phyloP scores from a whole-genome alignment of 2,113 vertebrate species.

The Cheirogaleus medius region DNA sequence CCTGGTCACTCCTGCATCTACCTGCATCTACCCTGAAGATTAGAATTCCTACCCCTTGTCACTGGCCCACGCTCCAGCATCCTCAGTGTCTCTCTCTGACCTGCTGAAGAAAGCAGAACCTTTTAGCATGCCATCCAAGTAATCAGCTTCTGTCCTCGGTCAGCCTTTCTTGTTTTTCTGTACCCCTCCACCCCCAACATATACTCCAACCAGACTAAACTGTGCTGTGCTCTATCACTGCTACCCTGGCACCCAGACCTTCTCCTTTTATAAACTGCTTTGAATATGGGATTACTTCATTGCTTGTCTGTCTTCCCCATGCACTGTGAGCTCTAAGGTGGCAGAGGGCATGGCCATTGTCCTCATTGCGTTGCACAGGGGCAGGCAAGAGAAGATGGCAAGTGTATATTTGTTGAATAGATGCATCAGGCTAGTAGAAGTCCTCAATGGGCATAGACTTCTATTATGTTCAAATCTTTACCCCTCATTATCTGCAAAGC shows the following conservation, averaged over 20 bases:
- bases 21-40: background rate
- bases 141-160: background rate
- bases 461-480: background rate
- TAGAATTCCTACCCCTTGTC: background rate
- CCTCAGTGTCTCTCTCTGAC: background rate
- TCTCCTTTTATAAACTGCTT: constrained; percentile 12
- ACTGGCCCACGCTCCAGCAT: background rate
- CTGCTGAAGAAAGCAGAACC: background rate
- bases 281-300: background rate
- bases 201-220: background rate
- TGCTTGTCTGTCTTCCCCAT: background rate
- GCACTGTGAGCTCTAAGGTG: background rate
- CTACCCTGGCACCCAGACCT: background rate
- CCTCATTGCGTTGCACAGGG: background rate
- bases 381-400: background rate
- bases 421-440: background rate
- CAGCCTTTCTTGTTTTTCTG: background rate
- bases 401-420: background rate
- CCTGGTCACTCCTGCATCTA: background rate
- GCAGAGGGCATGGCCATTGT: background rate
- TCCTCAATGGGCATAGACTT: background rate
- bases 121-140: background rate
- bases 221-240: background rate
- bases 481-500: background rate
- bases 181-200: background rate